These are phyloP conservation scores for Tokudaia tokunoshimensis DNA, from an alignment of 2,797 vertebrate genomes.

Conservation along the genomic window DNA sequence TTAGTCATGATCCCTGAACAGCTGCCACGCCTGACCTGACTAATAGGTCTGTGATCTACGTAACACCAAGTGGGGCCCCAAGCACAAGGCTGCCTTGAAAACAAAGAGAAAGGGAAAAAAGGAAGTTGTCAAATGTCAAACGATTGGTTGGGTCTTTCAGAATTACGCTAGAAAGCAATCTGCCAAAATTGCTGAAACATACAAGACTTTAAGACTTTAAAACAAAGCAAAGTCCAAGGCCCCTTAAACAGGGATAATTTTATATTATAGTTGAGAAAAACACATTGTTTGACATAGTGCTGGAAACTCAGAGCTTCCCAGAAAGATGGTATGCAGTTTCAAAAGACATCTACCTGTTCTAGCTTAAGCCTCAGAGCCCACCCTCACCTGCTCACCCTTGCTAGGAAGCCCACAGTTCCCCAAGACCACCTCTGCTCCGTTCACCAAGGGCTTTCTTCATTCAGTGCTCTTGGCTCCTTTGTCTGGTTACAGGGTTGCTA, in stretches of 20 bases:
- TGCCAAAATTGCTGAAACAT: background rate
- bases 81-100: background rate
- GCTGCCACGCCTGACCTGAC: background rate
- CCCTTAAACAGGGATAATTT: slow-evolving; percentile 1
- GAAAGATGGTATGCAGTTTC: background rate
- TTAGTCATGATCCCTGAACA: slow-evolving; percentile 18
- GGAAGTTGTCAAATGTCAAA: background rate
- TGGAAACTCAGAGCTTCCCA: background rate
- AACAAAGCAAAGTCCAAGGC: background rate
- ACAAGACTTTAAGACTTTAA: background rate
- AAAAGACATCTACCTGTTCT: background rate
- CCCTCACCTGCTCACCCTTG: background rate
- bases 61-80: background rate
- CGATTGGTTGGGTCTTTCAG: background rate
- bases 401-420: background rate
- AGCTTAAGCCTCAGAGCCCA: background rate
- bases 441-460: background rate
- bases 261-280: background rate
- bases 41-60: background rate
- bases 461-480: slow-evolving; percentile 13
- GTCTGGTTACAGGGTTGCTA: slow-evolving; percentile 12
- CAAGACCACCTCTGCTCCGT: background rate
- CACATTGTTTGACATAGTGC: background rate
- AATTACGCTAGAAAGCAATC: slow-evolving; percentile 1
- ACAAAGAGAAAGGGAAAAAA: background rate